A percentile compares a stretch with the other conserved stretches of the same genome.
These are phyloP conservation scores for Clavelina lepadiformis DNA, from an alignment of 23 tunicate genomes.

Conservation along the genomic window DNA sequence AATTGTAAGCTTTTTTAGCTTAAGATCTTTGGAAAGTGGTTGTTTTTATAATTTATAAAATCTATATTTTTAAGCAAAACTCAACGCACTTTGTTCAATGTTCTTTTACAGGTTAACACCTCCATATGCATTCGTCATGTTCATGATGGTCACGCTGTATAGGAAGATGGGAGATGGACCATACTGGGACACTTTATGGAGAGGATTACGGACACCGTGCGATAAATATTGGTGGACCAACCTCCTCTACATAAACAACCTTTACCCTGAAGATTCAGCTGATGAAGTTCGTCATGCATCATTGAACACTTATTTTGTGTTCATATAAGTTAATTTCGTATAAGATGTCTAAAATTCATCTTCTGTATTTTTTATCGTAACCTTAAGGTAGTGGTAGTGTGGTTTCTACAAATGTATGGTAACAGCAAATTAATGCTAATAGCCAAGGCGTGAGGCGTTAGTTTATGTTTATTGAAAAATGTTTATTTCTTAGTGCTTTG, in stretches of 20 bases:
- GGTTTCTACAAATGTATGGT: not conserved
- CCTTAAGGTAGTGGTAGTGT: not conserved
- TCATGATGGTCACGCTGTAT: constrained; percentile 30
- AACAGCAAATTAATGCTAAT: not conserved
- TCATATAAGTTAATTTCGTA: too few relatives aligned
- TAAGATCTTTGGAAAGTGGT: too few relatives aligned
- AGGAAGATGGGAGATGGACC: constrained; percentile 70
- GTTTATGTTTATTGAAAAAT: too few relatives aligned
- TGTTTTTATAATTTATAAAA: too few relatives aligned
- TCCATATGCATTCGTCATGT: constrained; percentile 53
- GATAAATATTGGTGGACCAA: constrained; percentile 79
- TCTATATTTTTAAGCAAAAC: too few relatives aligned
- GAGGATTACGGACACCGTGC: constrained; percentile 19
- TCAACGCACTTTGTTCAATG: too few relatives aligned
- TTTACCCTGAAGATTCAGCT: constrained; percentile 44
- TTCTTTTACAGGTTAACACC: constrained; percentile 71
- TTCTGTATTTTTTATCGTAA: not conserved
- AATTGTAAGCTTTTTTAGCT: too few relatives aligned
- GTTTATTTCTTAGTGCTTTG: constrained; percentile 62
- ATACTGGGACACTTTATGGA: not conserved
- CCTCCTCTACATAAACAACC: constrained; percentile 79
- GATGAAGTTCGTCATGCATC: constrained; percentile 18
- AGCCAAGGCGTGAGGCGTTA: too few relatives aligned
- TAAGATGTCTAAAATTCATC: not conserved
- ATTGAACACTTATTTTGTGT: not conserved